Evolutionary conservation across 2,113 vertebrate species (phyloP), one percentile per base, ranked within the genome.

Genomic region (Empidonax alnorum): DNA sequence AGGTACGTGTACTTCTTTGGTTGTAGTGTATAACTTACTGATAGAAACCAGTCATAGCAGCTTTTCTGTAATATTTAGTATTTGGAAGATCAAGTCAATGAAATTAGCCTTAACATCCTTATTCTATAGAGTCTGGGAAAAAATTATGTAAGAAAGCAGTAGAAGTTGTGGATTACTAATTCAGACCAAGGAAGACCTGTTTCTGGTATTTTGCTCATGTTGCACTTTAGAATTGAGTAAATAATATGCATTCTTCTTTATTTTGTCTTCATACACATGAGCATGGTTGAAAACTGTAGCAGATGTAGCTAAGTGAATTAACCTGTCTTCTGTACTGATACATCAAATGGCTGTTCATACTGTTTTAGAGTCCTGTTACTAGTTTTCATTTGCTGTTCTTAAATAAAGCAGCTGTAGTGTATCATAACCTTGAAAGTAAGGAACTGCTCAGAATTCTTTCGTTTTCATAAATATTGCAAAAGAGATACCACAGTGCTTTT

Each of bases 1-100:
- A 99, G 99, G 99, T 99, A 98, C 15, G 89, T 96, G 94, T 33
- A 20, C 9, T 76, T 94, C 59, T 84, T 47, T 2, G 0, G 28
- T 35, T 77, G 53, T 93, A 50, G 53, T 83, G 47, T 76, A 3
- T 74, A 92, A 22, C 31, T 67, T 55, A 46, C 25, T 47, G 31
- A 39, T 31, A 55, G 14, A 69, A 87, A 83, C 3, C 20, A 49
- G 18, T 59, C n/a, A 65, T 33, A 94, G 46, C 30, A 53, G 61
- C 15, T 25, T 65, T 63, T 84, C 50, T 87, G 62, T 67, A 52
- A 84, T 35, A 33, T 27, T 59, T 62, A 42, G 13, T 52, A 55
- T 56, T 76, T 83, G 44, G 39, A 72, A 84, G 21, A 61, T 44
- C 30, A 50, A 55, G 14, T 44, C 30, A 61, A 6, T 55, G 8